Conservation (phyloP, 2,113 vertebrate species). For the Meleagris gallopavo region DNA sequence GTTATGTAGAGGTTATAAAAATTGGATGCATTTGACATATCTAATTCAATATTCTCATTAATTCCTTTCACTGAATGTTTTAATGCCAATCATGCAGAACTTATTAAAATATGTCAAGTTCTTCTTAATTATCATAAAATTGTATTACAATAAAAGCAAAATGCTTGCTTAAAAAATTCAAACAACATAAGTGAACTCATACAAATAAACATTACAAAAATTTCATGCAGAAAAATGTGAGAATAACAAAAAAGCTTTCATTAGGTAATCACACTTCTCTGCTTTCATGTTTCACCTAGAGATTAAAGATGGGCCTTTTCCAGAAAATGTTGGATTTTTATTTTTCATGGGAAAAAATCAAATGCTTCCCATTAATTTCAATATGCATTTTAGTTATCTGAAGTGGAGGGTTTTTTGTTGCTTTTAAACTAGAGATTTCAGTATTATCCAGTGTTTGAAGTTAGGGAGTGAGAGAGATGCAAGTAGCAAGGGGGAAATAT, state of each 20-base stretch:
- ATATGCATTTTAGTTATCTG: slow-evolving; percentile 36
- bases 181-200: slow-evolving; percentile 12
- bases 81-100: slow-evolving; percentile 48
- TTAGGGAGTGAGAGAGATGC: slow-evolving; percentile 17
- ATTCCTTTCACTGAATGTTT: slow-evolving; percentile 21
- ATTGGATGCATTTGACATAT: slow-evolving; percentile 7
- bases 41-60: slow-evolving; percentile 62
- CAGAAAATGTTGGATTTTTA: slow-evolving; percentile 48
- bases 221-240: slow-evolving; percentile 35
- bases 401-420: slow-evolving; percentile 43
- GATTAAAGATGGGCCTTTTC: slow-evolving; percentile 19
- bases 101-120: slow-evolving; percentile 20
- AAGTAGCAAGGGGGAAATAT: slow-evolving; percentile 12
- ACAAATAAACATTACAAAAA: slow-evolving; percentile 44
- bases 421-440: slow-evolving; percentile 47
- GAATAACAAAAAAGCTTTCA: slow-evolving; percentile 19
- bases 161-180: slow-evolving; percentile 38
- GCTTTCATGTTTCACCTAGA: slow-evolving; percentile 12
- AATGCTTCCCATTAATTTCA: slow-evolving; percentile 54
- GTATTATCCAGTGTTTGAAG: slow-evolving; percentile 45
- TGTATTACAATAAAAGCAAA: slow-evolving; percentile 43
- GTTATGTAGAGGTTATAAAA: slow-evolving; percentile 24
- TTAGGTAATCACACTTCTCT: slow-evolving; percentile 16
- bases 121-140: slow-evolving; percentile 45
- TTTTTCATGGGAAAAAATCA: slow-evolving; percentile 47